Conservation (phyloP, 2,888 invertebrate genomes). For the Eudasyphora cyanicolor region DNA sequence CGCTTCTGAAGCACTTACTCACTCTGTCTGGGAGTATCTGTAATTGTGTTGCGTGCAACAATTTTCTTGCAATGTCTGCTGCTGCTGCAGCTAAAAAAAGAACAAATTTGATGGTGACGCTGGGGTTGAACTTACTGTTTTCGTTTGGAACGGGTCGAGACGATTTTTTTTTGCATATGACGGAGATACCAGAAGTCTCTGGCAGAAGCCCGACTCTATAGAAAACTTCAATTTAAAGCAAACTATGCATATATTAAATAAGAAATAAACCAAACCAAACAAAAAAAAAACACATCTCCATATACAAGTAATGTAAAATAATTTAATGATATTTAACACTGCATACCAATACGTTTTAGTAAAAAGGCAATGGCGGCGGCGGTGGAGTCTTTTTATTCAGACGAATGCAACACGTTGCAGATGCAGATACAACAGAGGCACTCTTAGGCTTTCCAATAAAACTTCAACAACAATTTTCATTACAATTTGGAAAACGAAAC, state of each 20-base stretch:
- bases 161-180: neutral
- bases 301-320: constrained; percentile 17
- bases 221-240: neutral
- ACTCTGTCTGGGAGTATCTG: neutral
- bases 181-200: neutral
- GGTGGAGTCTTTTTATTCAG: no score
- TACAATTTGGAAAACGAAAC: neutral
- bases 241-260: constrained; percentile 28
- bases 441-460: neutral
- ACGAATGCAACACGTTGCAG: neutral
- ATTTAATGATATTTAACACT: constrained; percentile 35
- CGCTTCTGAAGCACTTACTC: no score
- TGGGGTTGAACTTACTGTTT: constrained; percentile 23
- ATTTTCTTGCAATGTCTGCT: constrained; percentile 18
- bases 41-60: constrained; percentile 44
- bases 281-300: neutral
- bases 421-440: neutral
- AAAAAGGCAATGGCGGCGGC: neutral
- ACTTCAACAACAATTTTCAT: neutral
- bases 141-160: neutral
- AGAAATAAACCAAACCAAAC: no score
- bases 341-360: constrained; percentile 21
- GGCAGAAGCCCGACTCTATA: neutral
- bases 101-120: neutral
- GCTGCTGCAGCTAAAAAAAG: neutral